Percentiles rank a stretch among this genome's conserved stretches.
Evolutionary conservation across 2,113 vertebrate species (phyloP).

Genomic region (Jacana jacana): DNA sequence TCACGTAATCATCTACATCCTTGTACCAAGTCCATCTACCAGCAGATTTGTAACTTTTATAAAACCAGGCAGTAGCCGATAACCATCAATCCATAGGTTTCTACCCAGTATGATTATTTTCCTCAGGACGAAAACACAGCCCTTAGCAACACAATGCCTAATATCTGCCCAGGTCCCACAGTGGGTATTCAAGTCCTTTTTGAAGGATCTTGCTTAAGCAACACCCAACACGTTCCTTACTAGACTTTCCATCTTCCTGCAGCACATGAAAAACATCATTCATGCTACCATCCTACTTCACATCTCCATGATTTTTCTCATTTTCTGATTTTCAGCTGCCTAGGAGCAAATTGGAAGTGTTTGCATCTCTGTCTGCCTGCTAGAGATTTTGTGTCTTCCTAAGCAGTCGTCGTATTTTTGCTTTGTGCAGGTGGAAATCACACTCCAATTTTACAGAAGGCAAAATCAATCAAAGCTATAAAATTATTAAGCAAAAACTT

Average conservation of each 20-base stretch:
- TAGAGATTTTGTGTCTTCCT: neutral
- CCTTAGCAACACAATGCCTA: neutral
- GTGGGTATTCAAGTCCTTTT: neutral
- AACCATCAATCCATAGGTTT: neutral
- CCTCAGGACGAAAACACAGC: neutral
- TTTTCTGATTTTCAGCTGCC: neutral
- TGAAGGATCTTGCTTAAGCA: neutral
- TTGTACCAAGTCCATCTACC: neutral
- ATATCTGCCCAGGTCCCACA: neutral
- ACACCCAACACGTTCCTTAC: neutral
- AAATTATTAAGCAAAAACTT: neutral
- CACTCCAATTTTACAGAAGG: neutral
- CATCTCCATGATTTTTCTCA: neutral
- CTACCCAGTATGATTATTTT: neutral
- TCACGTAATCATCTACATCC: neutral
- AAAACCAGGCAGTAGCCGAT: neutral
- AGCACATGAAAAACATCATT: neutral
- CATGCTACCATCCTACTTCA: neutral
- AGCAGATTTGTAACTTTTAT: neutral
- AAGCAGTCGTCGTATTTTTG: neutral
- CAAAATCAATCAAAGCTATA: neutral
- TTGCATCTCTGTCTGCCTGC: neutral
- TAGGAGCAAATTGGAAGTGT: neutral
- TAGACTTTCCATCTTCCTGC: neutral
- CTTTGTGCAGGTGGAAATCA: neutral